Base-by-base conservation (phyloP, 2,888 invertebrate species). In the Fragum fragum region DNA sequence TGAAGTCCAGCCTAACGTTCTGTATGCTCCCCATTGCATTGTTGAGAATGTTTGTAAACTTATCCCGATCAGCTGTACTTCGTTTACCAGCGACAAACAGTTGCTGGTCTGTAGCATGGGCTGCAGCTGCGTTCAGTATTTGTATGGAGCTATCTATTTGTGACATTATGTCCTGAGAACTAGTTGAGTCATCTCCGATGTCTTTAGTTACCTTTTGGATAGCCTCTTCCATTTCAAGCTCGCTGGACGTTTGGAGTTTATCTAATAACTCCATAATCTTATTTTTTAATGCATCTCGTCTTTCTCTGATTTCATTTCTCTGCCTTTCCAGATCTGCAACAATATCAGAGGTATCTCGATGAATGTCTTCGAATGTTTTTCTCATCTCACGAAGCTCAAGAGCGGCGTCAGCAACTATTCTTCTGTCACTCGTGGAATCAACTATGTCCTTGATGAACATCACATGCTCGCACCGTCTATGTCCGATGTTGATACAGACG, bases 391-490 rank as follows among this genome's bases (percentile, higher is more conserved):
- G 63, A 14, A 85, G 39, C 42, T 85, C 85, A 0, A 83, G 77
- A 0, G 85, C 85, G 1, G 85, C 78, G 71, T 85, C 85, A 1
- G 85, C 85, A 18, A 85, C 85, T 11, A 72, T 69, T 59, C 80
- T 83, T 70, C 82, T 72, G 66, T 85, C 85, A 18, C 80, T 69
- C 16, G 85, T 78, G 28, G 78, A 74, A 32, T 85, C 85, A 2
- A 80, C 75, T 23, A 85, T 80, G 61, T 85, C 85, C 71, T 85
- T 85, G 16, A 85, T 85, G 47, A 85, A 85, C 85, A 85, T 85
- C 11, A 85, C 85, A 11, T 73, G 77, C 29, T 83, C 78, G 42
- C 85, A 85, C 23, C 85, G 77, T 36, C 85, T 63, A 61, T 85
- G 85, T 47, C 80, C 76, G 5, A 79, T 80, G 59, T 82, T 85